Base-by-base conservation (phyloP, 35 echinoderm and acorn worm genomes). In the Lytechinus variegatus region DNA sequence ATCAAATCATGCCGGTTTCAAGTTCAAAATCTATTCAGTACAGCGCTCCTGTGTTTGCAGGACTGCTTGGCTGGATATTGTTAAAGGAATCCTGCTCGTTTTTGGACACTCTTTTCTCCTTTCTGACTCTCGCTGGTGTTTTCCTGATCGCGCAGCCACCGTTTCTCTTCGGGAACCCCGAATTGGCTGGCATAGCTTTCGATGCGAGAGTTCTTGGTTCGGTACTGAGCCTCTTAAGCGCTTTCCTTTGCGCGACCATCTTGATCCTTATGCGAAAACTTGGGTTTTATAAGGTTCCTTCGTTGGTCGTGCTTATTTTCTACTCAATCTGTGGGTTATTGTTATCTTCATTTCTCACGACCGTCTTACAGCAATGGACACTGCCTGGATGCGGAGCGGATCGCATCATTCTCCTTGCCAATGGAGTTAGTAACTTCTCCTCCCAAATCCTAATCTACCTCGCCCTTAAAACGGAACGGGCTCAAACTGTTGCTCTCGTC, bases 41-140 rank as follows among this genome's bases (percentile, higher is more conserved):
- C 92, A 57, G 53, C 24, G 51, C 52, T 6, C 54, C 92, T 24
- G 28, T 93, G 4, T 93, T 93, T 54, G n/a, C 92, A 9, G 92
- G 92, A 11, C 54, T 93, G 0, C 92, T 93, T 27, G 55, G 92
- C 3, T 93, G 52, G 10, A 28, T 93, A 28, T 21, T 93, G 3
- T 21, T 93, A 13, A 93, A 57, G 27, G 92, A 93, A 57, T 10
- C 92, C n/a, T 93, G 92, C 54, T 93, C 92, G 3, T 93, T 93
- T 54, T 4, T 93, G 9, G 92, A 93, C 21, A 54, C 53, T 10
- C 9, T 93, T 10, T 27, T 93, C 4, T 54, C 52, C 7, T 54
- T 93, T 54, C 13, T 93, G 53, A 93, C 92, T 54, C 52, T 93
- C 9, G 27, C 10, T 54, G 92, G 92, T 8, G 92, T 93, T 9